Conservation (phyloP, 2,888 invertebrate genomes). For the Theodoxus fluviatilis region DNA sequence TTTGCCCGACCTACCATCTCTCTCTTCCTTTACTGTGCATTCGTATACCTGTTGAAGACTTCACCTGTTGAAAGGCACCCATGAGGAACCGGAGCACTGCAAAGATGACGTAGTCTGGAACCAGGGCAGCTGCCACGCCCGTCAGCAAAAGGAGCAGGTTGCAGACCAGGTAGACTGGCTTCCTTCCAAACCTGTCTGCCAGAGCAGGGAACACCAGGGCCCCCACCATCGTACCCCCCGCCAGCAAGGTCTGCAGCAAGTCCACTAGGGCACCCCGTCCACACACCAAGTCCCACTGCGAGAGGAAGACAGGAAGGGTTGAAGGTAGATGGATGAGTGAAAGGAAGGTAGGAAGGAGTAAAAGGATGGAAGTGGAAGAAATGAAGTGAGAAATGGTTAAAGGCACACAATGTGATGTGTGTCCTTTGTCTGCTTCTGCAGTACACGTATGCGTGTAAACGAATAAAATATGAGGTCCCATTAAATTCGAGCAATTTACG, state of each 20-base stretch:
- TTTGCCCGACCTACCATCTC: too few relatives aligned
- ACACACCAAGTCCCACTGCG: not conserved
- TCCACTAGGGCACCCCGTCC: not conserved
- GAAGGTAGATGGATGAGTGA: too few relatives aligned
- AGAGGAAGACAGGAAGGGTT: too few relatives aligned
- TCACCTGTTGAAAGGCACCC: slow-evolving; percentile 43
- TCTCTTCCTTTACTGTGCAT: too few relatives aligned
- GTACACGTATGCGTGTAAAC: too few relatives aligned
- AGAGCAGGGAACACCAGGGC: not conserved
- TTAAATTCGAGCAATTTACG: too few relatives aligned
- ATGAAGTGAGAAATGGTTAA: too few relatives aligned
- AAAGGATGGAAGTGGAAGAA: too few relatives aligned
- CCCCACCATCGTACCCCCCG: not conserved
- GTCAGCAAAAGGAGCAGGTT: slow-evolving; percentile 31
- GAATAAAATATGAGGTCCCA: too few relatives aligned
- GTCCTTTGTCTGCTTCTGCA: too few relatives aligned
- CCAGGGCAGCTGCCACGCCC: slow-evolving; percentile 34
- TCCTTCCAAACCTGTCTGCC: slow-evolving; percentile 18
- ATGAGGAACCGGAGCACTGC: slow-evolving; percentile 40
- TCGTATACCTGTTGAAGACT: not conserved
- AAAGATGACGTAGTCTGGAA: slow-evolving; percentile 39
- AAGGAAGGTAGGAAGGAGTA: too few relatives aligned
- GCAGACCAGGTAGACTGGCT: slow-evolving; percentile 3
- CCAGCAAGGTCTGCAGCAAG: not conserved
- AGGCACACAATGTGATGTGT: too few relatives aligned